phyloP scores from a whole-genome alignment of 2,888 invertebrate species.

The Cephus sareptanus region DNA sequence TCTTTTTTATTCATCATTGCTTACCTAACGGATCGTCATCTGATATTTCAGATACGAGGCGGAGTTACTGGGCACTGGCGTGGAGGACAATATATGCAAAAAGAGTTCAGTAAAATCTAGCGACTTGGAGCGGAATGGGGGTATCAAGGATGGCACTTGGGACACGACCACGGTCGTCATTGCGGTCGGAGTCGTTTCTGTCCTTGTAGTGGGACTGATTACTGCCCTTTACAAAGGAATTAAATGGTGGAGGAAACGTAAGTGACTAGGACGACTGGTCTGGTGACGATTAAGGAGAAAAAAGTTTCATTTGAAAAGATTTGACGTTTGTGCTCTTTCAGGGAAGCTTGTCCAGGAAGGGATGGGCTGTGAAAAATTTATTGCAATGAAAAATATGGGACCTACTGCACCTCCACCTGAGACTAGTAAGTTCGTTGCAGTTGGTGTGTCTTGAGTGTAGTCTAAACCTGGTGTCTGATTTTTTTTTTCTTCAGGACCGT shows the following conservation, averaged over 20 bases:
- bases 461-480: not conserved
- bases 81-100: slow-evolving; percentile 25
- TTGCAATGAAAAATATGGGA: slow-evolving; percentile 19
- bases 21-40: not conserved
- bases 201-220: not conserved
- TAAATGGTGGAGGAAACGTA: not conserved
- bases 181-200: not conserved
- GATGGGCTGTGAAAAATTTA: not conserved
- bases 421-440: slow-evolving; percentile 38
- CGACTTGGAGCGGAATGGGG: not conserved
- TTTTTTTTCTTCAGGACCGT: slow-evolving; percentile 6
- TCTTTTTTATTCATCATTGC: not conserved
- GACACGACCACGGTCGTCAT: not conserved
- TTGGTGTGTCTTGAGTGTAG: not conserved
- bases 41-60: slow-evolving; percentile 27
- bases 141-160: not conserved
- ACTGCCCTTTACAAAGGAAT: not conserved
- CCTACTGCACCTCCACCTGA: slow-evolving; percentile 53
- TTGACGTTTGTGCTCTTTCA: not conserved
- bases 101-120: slow-evolving; percentile 3
- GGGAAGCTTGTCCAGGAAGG: not conserved
- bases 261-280: not conserved
- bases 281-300: slow-evolving; percentile 24
- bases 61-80: slow-evolving; percentile 33
- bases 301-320: not conserved